Evolutionary conservation across 2,888 invertebrate genomes (phyloP).

Genomic region (Ochlodes sylvanus): DNA sequence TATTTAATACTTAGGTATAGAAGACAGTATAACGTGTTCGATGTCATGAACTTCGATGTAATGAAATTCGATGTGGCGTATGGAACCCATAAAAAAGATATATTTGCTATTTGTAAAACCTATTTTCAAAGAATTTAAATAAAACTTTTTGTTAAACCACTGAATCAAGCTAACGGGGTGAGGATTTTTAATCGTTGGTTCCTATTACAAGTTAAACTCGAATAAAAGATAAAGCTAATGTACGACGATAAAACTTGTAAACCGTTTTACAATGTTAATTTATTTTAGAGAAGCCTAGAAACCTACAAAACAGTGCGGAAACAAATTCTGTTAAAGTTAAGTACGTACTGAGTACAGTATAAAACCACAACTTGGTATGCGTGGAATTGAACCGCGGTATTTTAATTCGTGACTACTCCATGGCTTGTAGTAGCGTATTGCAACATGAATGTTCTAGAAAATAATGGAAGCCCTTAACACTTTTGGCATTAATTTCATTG

Average conservation of each 20-base stretch:
- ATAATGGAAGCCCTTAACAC: constrained; percentile 4
- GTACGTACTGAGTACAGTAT: constrained; percentile 37
- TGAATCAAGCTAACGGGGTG: too few species aligned
- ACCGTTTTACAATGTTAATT: not conserved
- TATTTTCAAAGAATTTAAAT: too few species aligned
- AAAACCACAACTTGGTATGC: constrained; percentile 34
- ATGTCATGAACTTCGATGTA: too few species aligned
- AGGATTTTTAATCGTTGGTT: too few species aligned
- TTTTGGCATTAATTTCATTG: not conserved
- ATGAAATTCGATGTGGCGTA: too few species aligned
- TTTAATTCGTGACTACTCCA: constrained; percentile 47
- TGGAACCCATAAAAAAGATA: too few species aligned
- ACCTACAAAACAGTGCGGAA: constrained; percentile 3
- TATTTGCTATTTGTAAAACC: too few species aligned
- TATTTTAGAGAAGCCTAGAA: constrained; percentile 1
- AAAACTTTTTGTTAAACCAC: too few species aligned
- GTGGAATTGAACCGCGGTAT: constrained; percentile 48
- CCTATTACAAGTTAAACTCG: too few species aligned
- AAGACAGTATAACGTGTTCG: too few species aligned
- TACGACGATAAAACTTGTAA: not conserved
- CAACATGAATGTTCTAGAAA: constrained; percentile 23
- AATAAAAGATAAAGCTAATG: too few species aligned
- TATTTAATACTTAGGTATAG: too few species aligned
- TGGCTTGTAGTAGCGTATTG: constrained; percentile 43
- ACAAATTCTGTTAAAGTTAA: constrained; percentile 24